Evolutionary conservation across 2,113 vertebrate species (phyloP).

Genomic region (Tragelaphus strepsiceros): DNA sequence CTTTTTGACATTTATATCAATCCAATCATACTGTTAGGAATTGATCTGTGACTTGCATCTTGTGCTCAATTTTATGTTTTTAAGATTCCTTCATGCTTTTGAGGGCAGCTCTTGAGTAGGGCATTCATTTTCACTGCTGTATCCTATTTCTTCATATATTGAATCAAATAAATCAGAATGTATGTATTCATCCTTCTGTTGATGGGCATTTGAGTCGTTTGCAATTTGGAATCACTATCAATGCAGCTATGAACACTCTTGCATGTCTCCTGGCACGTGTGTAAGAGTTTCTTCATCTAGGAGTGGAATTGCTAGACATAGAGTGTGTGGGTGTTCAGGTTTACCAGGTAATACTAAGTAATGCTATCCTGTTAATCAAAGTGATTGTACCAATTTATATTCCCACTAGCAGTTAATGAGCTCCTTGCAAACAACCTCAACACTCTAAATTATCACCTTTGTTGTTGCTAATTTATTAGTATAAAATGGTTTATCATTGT

Average conservation of each 20-base stretch:
- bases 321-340: not conserved
- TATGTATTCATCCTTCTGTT: not conserved
- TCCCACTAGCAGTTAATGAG: not conserved
- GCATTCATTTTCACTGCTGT: not conserved
- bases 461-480: not conserved
- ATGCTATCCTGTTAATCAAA: not conserved
- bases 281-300: not conserved
- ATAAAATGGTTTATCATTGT: not conserved
- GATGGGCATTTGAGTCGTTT: not conserved
- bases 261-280: not conserved
- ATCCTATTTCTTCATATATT: not conserved
- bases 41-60: not conserved
- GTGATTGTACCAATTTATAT: not conserved
- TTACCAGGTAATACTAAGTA: not conserved
- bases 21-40: not conserved
- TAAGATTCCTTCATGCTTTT: not conserved
- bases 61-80: not conserved
- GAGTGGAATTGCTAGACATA: not conserved
- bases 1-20: not conserved
- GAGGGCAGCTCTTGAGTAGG: not conserved
- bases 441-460: not conserved
- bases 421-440: not conserved
- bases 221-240: not conserved
- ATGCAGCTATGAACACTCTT: not conserved
- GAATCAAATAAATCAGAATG: not conserved